Base-by-base conservation (phyloP, 2,888 invertebrate genomes). In the Iphiclides podalirius region DNA sequence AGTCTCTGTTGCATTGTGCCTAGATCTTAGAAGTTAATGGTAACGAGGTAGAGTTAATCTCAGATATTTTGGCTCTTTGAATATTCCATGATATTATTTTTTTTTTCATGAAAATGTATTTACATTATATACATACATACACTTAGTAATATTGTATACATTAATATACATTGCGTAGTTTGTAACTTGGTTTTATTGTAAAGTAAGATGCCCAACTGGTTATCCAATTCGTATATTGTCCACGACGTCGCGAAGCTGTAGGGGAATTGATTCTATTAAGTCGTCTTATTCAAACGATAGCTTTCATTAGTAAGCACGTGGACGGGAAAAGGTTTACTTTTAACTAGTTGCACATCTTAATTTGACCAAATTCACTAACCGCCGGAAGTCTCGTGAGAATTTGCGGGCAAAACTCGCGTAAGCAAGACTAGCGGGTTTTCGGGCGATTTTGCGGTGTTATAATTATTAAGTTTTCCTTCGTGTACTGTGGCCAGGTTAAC, bases 1-100 rank as follows among this genome's bases (percentile, higher is more conserved):
- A 87, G 85, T 87, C 82, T 87, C 87, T 88, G 87, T 87, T 88
- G 89, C 86, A 89, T 88, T 88, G 89, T 89, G 89, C 89, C 89
- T 89, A 89, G 89, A 89, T 88, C 84, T 87, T 89, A 89, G 89
- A 88, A 79, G 80, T 88, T 87, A 88, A 85, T 83, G 80, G 85
- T 87, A 85, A 86, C 83, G 85, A 85, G 82, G 86, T 88, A 88
- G 88, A 84, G 79, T 85, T 83, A 84, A 87, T 87, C 87, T 88
- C 88, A 88, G 79, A 84, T 82, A 83, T 86, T 87, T 88, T 86
- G 86, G 87, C 87, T 87, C 87, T 87, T 87, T 88, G 83, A 88
- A 87, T 85, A 86, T 87, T 87, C 84, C 86, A 86, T 87, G 88
- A 88, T 88, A 88, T 88, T 88, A 86, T 84, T 86, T 79, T 82